Evolutionary conservation across 2,113 vertebrate species (phyloP).

Genomic region (Canis aureus): DNA sequence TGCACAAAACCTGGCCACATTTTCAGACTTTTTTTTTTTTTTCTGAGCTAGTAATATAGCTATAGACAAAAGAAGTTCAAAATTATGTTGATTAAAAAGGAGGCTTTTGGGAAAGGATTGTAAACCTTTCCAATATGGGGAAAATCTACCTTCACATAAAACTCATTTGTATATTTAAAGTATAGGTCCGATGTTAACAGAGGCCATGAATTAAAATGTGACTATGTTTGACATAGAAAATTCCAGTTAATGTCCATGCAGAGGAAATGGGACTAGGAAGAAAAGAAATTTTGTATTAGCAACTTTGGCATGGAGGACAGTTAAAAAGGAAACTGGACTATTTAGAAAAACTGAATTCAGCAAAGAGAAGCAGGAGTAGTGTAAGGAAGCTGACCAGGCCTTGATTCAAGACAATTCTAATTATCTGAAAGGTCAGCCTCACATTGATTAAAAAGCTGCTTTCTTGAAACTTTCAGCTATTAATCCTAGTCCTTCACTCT

Average conservation of each 20-base stretch:
- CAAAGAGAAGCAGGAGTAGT: not conserved
- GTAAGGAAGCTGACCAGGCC: not conserved
- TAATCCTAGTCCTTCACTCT: not conserved
- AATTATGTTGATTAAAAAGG: constrained; percentile 1
- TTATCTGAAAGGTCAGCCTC: constrained; percentile 29
- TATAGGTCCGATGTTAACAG: not conserved
- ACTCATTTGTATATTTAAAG: not conserved
- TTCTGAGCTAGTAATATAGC: not conserved
- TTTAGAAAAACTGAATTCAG: not conserved
- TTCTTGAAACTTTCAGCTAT: constrained; percentile 17
- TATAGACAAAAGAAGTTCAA: not conserved
- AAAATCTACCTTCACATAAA: not conserved
- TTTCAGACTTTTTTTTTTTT: not conserved
- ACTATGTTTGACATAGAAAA: not conserved
- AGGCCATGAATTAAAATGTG: not conserved
- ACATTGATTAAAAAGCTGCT: not conserved
- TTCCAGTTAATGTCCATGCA: not conserved
- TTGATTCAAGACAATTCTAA: not conserved
- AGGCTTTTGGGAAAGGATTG: not conserved
- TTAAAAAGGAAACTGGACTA: not conserved
- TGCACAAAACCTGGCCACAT: not conserved
- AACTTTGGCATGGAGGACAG: not conserved
- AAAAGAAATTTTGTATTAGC: not conserved
- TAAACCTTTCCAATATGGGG: not conserved
- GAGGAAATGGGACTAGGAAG: not conserved